phyloP scores from a whole-genome alignment of 2,888 invertebrate species.

The Hypsopygia costalis region DNA sequence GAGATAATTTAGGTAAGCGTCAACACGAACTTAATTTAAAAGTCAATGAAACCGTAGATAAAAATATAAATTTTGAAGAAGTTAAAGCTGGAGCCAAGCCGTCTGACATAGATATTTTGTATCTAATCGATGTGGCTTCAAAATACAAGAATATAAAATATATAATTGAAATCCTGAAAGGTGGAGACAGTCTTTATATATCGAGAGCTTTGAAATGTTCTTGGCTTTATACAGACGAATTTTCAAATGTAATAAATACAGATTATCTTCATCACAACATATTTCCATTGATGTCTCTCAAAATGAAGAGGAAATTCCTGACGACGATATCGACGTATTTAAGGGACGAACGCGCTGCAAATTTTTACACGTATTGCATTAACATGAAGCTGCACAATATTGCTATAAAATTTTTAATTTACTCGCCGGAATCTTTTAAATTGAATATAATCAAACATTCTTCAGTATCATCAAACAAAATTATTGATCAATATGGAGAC shows the following conservation, averaged over 20 bases:
- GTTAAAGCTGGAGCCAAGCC: slow-evolving; percentile 27
- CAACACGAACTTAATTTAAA: slow-evolving; percentile 38
- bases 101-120: slow-evolving; percentile 49
- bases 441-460: slow-evolving; percentile 25
- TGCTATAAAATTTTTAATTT: slow-evolving; percentile 44
- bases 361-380: slow-evolving; percentile 45
- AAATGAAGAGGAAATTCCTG: slow-evolving; percentile 51
- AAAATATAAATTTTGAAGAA: slow-evolving; percentile 27
- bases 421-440: slow-evolving; percentile 41
- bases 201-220: slow-evolving; percentile 45
- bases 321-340: slow-evolving; percentile 33
- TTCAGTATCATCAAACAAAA: background rate
- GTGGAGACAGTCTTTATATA: slow-evolving; percentile 46
- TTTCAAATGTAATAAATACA: slow-evolving; percentile 36
- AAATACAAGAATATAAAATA: slow-evolving; percentile 44
- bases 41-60: slow-evolving; percentile 30
- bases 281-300: slow-evolving; percentile 51
- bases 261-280: slow-evolving; percentile 42
- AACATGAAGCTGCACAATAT: slow-evolving; percentile 25
- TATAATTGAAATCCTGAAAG: slow-evolving; percentile 44
- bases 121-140: slow-evolving; percentile 55
- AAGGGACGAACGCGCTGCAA: slow-evolving; percentile 31
- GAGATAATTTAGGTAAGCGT: slow-evolving; percentile 35
- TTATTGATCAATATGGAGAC: slow-evolving; percentile 8
- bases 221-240: slow-evolving; percentile 45